Base-by-base conservation (phyloP, 2,888 invertebrate genomes). In the Diogma glabrata region DNA sequence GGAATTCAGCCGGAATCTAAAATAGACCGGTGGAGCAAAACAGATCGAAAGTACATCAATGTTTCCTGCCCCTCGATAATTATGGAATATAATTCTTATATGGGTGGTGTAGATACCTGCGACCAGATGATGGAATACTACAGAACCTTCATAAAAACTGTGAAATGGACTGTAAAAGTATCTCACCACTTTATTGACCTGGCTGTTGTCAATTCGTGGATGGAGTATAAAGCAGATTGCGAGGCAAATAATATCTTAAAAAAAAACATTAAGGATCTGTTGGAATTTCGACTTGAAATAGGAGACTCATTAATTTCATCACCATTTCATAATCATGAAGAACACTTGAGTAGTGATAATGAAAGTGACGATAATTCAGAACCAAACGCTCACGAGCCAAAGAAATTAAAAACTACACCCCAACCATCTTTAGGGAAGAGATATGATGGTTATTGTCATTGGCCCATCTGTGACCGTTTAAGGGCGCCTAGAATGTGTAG, bases 91-190 rank as follows among this genome's bases (percentile, higher is more conserved):
- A 36, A 36, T 14, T 5, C 14, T 16, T 8, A 36, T 14, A 38
- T 16, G 38, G 38, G 38, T 4, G 19, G 16, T 16, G 17, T 38
- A 55, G 56, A 56, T 38, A 38, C 12, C 19, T 2, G 16, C 4
- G 38, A 38, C 19, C 19, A 38, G 12, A 38, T 38, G 38, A 8
- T 38, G 17, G 38, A 38, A 3, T 38, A 38, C n/a, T 8, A 12
- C 4, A 1, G n/a, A 5, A 1, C 19, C 2, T 38, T 16, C 19
- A 17, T 38, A 7, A 38, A 38, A 17, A 38, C 19, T 4, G 19
- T 3, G 12, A 38, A 38, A 19, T 38, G 38, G 38, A 17, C 16
- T 12, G 1, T 16, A 4, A 17, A 38, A 38, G 38, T 19, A 38
- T 12, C 4, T n/a, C 17, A 38, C 9, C 38, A 38, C 8, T 38